Evolutionary conservation across 2,113 vertebrate genomes (phyloP), one percentile per base, ranked within the genome.

Genomic region (Xenotilapia flavipinnis): DNA sequence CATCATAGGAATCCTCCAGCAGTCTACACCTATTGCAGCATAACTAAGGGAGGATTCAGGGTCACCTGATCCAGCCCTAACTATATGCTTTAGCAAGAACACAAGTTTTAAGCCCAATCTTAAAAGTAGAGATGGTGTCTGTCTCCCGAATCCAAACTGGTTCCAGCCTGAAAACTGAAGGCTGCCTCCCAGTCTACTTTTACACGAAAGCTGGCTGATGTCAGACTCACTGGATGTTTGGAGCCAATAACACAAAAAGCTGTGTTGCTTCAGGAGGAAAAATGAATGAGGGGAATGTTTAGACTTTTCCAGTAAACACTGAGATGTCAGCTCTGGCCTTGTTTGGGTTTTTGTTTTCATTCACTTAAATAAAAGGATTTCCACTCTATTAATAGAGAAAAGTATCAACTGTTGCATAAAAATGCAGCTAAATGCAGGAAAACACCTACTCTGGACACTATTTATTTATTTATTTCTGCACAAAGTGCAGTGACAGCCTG

Each of bases 1-100:
- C 15, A 49, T 49, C 47, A 49, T 19, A 0, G 47, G 17, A 49
- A 19, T 19, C 3, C 17, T 4, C 7, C 17, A 1, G 17, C 47
- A 49, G 17, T 0, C 47, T 0, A 19, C 4, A 0, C 0, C 55
- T 58, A 58, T 3, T 58, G 26, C 7, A 58, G 14, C 28, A 28
- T 28, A 28, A 60, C 56, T 31, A 60, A 60, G 28, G 15, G 28
- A 60, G 56, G 14, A 60, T 17, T 33, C 28, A 33, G 56, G 56
- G 56, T 60, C 5, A 60, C 56, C 15, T 60, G 28, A 0, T 60
- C 56, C 15, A 60, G 15, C 56, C 3, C 15, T 33, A 60, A 31
- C 28, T 0, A 56, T 26, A 14, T 55, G 54, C 21, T 26, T 56
- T 55, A 9, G 26, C 6, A 58, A 58, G 3, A 60, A 31, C 0